Evolutionary conservation across 1,140 invertebrate genomes (phyloP).

Genomic region (Drosophila suzukii): DNA sequence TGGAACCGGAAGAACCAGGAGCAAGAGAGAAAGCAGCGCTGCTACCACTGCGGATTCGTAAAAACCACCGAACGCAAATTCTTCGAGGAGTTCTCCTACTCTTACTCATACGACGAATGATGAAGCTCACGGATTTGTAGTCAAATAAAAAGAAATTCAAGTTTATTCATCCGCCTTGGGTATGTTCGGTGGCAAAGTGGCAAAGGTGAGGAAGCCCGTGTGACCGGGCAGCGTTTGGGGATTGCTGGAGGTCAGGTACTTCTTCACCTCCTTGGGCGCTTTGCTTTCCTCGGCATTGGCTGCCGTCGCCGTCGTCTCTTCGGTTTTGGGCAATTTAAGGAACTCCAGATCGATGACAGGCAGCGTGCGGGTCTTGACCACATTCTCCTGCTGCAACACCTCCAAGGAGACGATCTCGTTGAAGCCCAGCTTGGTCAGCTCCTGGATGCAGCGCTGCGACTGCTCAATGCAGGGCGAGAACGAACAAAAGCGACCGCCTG

Average conservation of each 20-base stretch:
- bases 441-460: slow-evolving; percentile 93
- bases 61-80: slow-evolving; percentile 56
- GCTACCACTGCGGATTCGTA: slow-evolving; percentile 65
- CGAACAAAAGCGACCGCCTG: slow-evolving; percentile 96
- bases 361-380: slow-evolving; percentile 90
- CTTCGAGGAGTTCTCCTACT: slow-evolving; percentile 57
- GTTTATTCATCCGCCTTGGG: slow-evolving; percentile 62
- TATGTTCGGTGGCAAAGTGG: slow-evolving; percentile 89
- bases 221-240: slow-evolving; percentile 92
- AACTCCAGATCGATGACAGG: slow-evolving; percentile 89
- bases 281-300: slow-evolving; percentile 54
- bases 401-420: slow-evolving; percentile 94
- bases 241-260: slow-evolving; percentile 89
- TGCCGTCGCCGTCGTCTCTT: slow-evolving; percentile 11
- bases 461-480: slow-evolving; percentile 99
- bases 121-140: slow-evolving; percentile 7
- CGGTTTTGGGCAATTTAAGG: slow-evolving; percentile 85
- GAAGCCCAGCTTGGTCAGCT: slow-evolving; percentile 90
- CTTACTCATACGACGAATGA: slow-evolving; percentile 61
- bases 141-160: slow-evolving; percentile 41
- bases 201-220: slow-evolving; percentile 97
- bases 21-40: slow-evolving; percentile 42
- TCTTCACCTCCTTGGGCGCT: slow-evolving; percentile 85
- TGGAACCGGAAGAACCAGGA: slow-evolving; percentile 62
- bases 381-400: slow-evolving; percentile 93